Base-by-base conservation (phyloP, 1,140 invertebrate species). In the Drosophila azteca region DNA sequence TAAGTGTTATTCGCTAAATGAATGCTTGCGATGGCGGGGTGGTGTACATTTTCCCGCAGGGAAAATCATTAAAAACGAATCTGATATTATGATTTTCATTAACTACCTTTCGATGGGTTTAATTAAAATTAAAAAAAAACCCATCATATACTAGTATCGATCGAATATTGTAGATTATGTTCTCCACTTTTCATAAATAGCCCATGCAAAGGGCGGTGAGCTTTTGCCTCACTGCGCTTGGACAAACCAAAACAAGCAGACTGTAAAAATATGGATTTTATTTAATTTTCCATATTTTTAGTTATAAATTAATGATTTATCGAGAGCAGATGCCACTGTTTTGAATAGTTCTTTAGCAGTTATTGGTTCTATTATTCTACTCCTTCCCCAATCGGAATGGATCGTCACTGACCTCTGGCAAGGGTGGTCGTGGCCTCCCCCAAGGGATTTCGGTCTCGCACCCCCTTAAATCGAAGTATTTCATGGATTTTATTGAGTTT, bases 301-400 rank as follows among this genome's bases (percentile, higher is more conserved):
- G 67, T 84, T 80, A 61, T 77, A 77, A 80, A 89, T 85, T 90
- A 90, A 90, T 90, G 85, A 90, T 90, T 90, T 90, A 90, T 90
- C 65, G 78, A 79, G 81, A 90, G 80, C 85, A 90, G 79, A 90
- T 90, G 44, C 58, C 41, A 52, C 17, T 72, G 55, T 71, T 61
- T 61, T 24, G 55, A 71, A 71, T 71, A 43, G 48, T 48, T 71
- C 66, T 35, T 71, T 70, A 60, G 59, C 35, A 11, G 13, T 39
- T 39, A 20, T 20, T 20, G 17, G 17, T 20, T 20, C 17, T 20
- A 20, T 20, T 20, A 20, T 20, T 20, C 17, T 20, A 20, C 17
- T 20, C 17, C 17, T 20, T 20, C 17, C 17, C 17, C 17, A 20
- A 20, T 20, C 17, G 17, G 17, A 20, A 20, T 1, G 17, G 17